Conservation (phyloP, 2,113 vertebrate genomes). For the Phyllostomus hastatus region DNA sequence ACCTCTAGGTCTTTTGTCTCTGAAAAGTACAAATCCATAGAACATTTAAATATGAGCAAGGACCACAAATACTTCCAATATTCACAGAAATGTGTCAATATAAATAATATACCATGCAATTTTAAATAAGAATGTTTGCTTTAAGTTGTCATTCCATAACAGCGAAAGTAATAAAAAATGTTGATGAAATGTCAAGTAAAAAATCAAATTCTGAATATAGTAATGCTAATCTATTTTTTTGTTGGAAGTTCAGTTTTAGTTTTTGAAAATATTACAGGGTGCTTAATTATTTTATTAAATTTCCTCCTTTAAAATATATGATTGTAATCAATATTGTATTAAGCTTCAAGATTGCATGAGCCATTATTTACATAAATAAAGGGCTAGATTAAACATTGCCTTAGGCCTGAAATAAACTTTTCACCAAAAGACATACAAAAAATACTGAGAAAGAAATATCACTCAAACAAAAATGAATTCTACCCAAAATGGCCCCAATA, state of each 20-base stretch:
- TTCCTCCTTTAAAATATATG: neutral
- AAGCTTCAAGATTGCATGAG: neutral
- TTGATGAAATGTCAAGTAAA: neutral
- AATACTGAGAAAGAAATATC: neutral
- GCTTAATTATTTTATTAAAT: neutral
- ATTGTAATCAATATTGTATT: neutral
- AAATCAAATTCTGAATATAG: neutral
- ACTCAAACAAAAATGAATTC: neutral
- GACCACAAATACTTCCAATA: neutral
- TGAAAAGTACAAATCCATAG: neutral
- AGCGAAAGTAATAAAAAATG: neutral
- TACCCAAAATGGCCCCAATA: neutral
- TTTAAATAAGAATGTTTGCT: slow-evolving; percentile 9
- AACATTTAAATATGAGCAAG: neutral
- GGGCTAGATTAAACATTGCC: neutral
- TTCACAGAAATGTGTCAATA: neutral
- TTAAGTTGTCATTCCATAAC: neutral
- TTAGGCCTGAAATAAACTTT: neutral
- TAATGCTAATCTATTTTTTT: neutral
- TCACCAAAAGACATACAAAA: neutral
- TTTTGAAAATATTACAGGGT: neutral
- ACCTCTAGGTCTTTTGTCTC: neutral
- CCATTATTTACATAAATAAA: neutral
- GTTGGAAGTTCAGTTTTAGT: neutral
- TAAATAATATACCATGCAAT: neutral